Evolutionary conservation across 1,140 invertebrate species (phyloP), one percentile per base, ranked within the genome.

Genomic region (Plectus sambesii): DNA sequence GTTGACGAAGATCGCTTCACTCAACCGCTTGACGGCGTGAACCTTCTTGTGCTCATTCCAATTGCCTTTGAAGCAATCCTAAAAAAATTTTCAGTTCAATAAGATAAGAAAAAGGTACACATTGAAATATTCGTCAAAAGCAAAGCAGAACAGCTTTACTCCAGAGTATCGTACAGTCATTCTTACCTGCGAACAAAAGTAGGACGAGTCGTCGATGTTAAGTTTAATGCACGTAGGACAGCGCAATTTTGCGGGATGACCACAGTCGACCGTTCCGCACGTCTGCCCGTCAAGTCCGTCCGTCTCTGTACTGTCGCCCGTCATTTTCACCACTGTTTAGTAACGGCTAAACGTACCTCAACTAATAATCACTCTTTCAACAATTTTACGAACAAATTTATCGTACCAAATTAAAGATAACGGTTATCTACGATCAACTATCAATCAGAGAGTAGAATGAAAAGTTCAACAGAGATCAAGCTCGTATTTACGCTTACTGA

Each of bases 161-260:
- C 58, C 38, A 6, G 17, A 43, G 26, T 53, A 33, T 42, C 25
- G 20, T 15, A 17, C 37, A 3, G 3, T 47, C 20, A 20, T 27
- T 53, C 38, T 42, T 65, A 82, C 81, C 75, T 42, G 65, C 75
- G 84, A 89, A 41, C 81, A 83, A 71, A 89, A 97, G 69, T 93
- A 96, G 70, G 81, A 92, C 0, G 89, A 90, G 25, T 86, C 87
- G 61, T 82, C 79, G 58, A 96, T 87, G 37, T 84, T 84, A 38
- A 93, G 75, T 77, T 94, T 92, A 25, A 93, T 78, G 71, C 92
- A 97, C 3, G 87, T 93, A 39, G 92, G 90, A 70, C 92, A 97
- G 64, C 92, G 86, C 20, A 96, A 73, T 60, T 83, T 88, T 2
- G 88, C 87, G n/a, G n/a, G n/a, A n/a, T n/a, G n/a, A n/a, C n/a